phyloP scores from a whole-genome alignment of 2,113 vertebrate genomes.

The Fulmarus glacialis region DNA sequence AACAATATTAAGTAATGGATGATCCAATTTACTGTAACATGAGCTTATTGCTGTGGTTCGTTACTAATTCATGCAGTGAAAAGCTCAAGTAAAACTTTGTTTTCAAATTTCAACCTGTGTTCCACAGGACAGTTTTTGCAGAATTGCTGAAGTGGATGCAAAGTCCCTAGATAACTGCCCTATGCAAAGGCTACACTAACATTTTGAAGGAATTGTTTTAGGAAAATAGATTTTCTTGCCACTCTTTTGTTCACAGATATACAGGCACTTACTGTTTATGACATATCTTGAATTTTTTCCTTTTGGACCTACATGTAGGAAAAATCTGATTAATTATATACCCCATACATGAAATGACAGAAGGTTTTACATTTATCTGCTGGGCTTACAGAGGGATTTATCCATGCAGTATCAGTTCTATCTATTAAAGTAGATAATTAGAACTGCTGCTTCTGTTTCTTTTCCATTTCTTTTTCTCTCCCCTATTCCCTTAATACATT shows the following conservation, averaged over 20 bases:
- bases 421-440: neutral
- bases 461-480: neutral
- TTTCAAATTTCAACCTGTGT: neutral
- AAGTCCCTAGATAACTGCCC: neutral
- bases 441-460: neutral
- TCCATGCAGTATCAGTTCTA: neutral
- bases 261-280: neutral
- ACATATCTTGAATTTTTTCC: neutral
- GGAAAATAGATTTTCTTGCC: neutral
- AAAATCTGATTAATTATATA: neutral
- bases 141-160: neutral
- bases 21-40: slow-evolving; percentile 26
- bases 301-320: neutral
- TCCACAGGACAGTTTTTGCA: neutral
- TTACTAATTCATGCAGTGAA: neutral
- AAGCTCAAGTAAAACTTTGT: neutral
- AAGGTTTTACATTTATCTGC: neutral
- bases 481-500: neutral
- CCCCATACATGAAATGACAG: neutral
- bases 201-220: neutral
- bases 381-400: neutral
- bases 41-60: neutral
- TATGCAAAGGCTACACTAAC: neutral
- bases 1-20: slow-evolving; percentile 36
- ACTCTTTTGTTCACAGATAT: neutral